A percentile compares a stretch with the other conserved stretches of the same genome.
Conservation (phyloP, 2,888 invertebrate genomes). For the Argyra leucocephala region DNA sequence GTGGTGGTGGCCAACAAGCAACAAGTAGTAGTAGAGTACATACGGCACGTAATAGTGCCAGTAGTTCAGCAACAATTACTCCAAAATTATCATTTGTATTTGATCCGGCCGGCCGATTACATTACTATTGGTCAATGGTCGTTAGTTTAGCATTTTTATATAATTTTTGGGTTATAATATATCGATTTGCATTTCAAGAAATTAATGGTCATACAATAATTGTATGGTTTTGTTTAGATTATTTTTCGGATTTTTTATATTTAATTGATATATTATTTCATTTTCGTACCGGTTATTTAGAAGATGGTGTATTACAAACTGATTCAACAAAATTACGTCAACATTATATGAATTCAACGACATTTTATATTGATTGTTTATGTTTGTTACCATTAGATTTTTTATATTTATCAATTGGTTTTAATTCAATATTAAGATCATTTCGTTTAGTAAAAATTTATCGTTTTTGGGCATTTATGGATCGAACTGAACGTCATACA, state of each 20-base stretch:
- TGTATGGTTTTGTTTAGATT: conserved; percentile 95
- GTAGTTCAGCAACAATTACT: conserved; percentile 32
- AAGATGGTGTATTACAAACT: conserved; percentile 95
- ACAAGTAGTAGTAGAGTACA: conserved; percentile 17
- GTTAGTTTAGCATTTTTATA: conserved; percentile 92
- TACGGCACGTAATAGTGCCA: conserved; percentile 28
- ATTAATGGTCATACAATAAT: conserved; percentile 85
- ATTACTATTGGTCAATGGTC: conserved; percentile 96
- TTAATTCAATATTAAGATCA: conserved; percentile 89
- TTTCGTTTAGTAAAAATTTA: conserved; percentile 96
- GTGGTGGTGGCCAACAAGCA: conserved; percentile 24
- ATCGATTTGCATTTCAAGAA: conserved; percentile 97
- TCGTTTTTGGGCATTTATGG: conserved; percentile 97
- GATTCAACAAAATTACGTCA: conserved; percentile 85
- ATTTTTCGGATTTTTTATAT: conserved; percentile 92
- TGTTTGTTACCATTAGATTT: conserved; percentile 96
- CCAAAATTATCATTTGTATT: conserved; percentile 89
- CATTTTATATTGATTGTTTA: conserved; percentile 97
- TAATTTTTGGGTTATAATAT: conserved; percentile 97
- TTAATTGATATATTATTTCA: conserved; percentile 93
- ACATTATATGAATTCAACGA: conserved; percentile 95
- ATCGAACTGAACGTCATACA: conserved; percentile 94
- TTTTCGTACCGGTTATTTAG: conserved; percentile 93
- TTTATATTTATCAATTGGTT: conserved; percentile 93
- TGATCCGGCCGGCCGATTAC: conserved; percentile 92